Evolutionary conservation across 2,113 vertebrate genomes (phyloP).

Genomic region (Turnix velox): DNA sequence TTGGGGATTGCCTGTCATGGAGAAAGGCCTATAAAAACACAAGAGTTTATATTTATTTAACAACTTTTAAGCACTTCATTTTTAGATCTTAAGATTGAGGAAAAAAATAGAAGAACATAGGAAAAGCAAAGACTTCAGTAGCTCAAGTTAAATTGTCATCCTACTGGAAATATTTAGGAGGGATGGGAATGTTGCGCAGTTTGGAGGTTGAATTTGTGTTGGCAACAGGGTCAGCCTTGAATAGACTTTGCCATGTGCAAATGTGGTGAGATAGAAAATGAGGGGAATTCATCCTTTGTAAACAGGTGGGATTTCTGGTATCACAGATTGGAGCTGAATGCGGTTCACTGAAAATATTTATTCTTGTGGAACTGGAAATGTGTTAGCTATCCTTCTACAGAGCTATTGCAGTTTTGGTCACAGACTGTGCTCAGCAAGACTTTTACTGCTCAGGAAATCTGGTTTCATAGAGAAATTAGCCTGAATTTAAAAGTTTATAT

Average conservation of each 20-base stretch:
- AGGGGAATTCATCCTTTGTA: fast-evolving
- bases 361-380: background rate
- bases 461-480: background rate
- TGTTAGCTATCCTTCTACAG: background rate
- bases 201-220: background rate
- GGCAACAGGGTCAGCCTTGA: background rate
- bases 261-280: background rate
- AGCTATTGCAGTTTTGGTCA: background rate
- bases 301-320: background rate
- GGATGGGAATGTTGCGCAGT: background rate
- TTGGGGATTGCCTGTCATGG: background rate
- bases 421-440: background rate
- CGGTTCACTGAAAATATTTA: background rate
- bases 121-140: background rate
- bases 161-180: background rate
- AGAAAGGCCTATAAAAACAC: background rate
- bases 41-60: background rate
- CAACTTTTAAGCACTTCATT: background rate
- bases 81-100: background rate
- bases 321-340: background rate
- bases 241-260: background rate
- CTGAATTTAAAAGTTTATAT: background rate
- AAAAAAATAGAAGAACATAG: background rate
- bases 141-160: background rate
- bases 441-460: background rate